Conservation (phyloP, 1,140 invertebrate species). For the Laupala kohalensis region DNA sequence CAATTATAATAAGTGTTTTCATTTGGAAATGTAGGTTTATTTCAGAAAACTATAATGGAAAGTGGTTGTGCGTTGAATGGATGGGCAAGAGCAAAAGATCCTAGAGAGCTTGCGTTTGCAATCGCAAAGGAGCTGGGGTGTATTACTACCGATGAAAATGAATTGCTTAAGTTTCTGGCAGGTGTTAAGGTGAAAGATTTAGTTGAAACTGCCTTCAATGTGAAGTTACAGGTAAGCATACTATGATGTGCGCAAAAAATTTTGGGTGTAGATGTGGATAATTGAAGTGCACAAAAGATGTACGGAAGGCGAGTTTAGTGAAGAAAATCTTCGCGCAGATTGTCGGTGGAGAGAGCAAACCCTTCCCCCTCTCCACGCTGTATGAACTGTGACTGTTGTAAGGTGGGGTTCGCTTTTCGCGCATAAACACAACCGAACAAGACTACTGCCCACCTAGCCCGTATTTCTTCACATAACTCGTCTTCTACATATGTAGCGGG, state of each 20-base stretch:
- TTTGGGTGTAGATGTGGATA: not conserved
- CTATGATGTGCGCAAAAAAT: not conserved
- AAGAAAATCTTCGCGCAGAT: not conserved
- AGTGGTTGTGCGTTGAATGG: slow-evolving; percentile 34
- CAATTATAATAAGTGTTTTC: too few species aligned
- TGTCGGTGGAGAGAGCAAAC: too few species aligned
- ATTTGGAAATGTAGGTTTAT: slow-evolving; percentile 26
- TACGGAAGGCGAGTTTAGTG: not conserved
- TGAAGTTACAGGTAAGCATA: not conserved
- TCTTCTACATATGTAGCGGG: too few species aligned
- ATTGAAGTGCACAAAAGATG: not conserved
- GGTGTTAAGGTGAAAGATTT: not conserved
- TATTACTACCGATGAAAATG: not conserved
- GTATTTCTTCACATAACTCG: too few species aligned
- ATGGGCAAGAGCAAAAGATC: slow-evolving; percentile 31
- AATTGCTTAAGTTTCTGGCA: not conserved
- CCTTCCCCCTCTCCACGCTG: too few species aligned
- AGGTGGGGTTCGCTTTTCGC: too few species aligned
- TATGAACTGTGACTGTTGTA: too few species aligned
- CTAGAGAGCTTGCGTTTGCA: slow-evolving; percentile 24
- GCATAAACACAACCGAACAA: too few species aligned
- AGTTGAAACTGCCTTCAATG: not conserved
- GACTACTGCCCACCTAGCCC: too few species aligned
- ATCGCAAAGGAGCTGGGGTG: slow-evolving; percentile 22
- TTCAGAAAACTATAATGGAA: slow-evolving; percentile 26